Percentiles rank a stretch among this genome's conserved stretches.
Evolutionary conservation across 2,888 invertebrate species (phyloP).

Genomic region (Rambutsinella grinnellia): DNA sequence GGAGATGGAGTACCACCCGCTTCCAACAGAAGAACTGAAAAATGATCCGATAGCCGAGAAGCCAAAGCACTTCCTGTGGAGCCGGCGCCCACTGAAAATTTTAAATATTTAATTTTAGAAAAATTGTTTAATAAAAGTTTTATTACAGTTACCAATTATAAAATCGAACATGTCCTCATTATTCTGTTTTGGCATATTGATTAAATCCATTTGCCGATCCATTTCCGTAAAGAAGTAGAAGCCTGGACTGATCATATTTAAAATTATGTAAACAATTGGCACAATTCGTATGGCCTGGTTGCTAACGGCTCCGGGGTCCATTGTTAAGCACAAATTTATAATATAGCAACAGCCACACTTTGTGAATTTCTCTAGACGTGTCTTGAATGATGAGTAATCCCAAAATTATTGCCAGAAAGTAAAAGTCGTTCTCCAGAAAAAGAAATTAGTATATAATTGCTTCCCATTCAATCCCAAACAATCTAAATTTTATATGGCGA

Average conservation of each 20-base stretch:
- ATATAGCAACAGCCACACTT: no score
- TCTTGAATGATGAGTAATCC: no score
- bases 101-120: not conserved
- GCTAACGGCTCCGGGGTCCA: no score
- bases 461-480: no score
- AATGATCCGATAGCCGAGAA: conserved; percentile 41
- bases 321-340: no score
- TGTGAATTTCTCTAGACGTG: no score
- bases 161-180: conserved; percentile 54
- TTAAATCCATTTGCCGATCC: conserved; percentile 52
- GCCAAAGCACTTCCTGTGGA: conserved; percentile 55
- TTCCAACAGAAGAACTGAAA: conserved; percentile 30
- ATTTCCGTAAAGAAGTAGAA: conserved; percentile 42
- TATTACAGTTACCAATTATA: conserved; percentile 56
- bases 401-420: no score
- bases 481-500: no score
- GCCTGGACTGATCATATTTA: conserved; percentile 34
- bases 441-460: no score
- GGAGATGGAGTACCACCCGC: conserved; percentile 37
- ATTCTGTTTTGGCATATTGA: conserved; percentile 38
- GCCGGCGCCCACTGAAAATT: conserved; percentile 51
- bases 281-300: conserved; percentile 20
- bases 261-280: conserved; percentile 24
- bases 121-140: no score
- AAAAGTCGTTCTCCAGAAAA: no score